Evolutionary conservation across 2,888 invertebrate species (phyloP), one percentile per base, ranked within the genome.

Genomic region (Phortica okadai): DNA sequence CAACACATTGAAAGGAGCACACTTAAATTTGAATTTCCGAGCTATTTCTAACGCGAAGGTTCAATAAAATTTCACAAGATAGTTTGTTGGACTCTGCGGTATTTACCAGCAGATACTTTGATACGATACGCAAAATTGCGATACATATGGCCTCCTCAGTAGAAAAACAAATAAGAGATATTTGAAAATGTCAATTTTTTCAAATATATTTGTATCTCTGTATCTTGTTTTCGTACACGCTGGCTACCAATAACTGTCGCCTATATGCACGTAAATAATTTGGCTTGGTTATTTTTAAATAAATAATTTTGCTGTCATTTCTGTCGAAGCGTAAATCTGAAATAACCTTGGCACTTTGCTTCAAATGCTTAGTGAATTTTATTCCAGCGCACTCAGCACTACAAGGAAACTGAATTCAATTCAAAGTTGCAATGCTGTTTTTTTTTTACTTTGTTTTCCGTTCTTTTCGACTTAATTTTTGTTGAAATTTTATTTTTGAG

Each of bases 391-490:
- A 62, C 6, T 62, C 10, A 62, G 21, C 21, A 21, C 21, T 21
- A 58, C 14, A 66, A 66, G 41, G 7, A 41, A 66, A 7, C 2
- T 59, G 21, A 16, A 16, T 59, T 59, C 76, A 79, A 79, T 75
- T 80, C 74, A 79, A 74, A 82, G 41, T 14, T 21, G 21, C 21
- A 21, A 21, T 21, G 21, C 21, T 21, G 21, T 21, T 21, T 21
- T 21, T 21, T 21, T 21, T 21, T 21, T 21, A 21, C 21, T 41
- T 73, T 58, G 64, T 78, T 66, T 75, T 82, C 75, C 69, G 80
- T 80, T 80, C 77, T 74, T 77, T n/a, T 64, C 16, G 56, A 80
- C 72, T 72, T 75, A 76, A 66, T 75, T 75, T 77, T 77, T 73
- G 42, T 42, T n/a, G 25, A 67, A 41, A 10, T 41, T 67, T 67